phyloP scores from a whole-genome alignment of 2,797 vertebrate species.

The Buphagus erythrorhynchus region DNA sequence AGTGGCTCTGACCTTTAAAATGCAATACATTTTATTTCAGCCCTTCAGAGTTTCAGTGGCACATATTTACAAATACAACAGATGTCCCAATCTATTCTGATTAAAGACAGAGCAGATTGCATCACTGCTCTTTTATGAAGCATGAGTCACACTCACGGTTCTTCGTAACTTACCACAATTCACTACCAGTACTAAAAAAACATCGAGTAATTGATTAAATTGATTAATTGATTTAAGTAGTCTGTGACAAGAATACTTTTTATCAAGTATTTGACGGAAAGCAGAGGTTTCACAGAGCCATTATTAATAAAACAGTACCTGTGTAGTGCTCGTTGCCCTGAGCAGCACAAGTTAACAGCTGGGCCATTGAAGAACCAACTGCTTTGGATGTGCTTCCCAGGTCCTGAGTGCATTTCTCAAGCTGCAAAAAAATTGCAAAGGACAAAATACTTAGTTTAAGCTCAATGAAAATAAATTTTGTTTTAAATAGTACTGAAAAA shows the following conservation, averaged over 20 bases:
- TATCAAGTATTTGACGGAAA: neutral
- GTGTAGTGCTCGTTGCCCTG: slow-evolving; percentile 98
- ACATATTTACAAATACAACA: neutral
- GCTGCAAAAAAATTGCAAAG: slow-evolving; percentile 74
- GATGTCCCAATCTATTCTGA: neutral
- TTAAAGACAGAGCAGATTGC: neutral
- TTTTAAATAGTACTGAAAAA: neutral
- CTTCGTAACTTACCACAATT: neutral
- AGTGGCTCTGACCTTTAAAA: neutral
- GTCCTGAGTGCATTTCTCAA: slow-evolving; percentile 98
- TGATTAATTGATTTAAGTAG: neutral
- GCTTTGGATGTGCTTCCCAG: slow-evolving; percentile 97
- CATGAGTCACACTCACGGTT: neutral
- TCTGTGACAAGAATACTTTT: neutral
- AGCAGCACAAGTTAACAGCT: slow-evolving; percentile 94
- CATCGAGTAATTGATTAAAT: neutral
- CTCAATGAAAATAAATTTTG: neutral
- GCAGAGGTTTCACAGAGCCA: neutral
- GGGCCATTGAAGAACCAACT: slow-evolving; percentile 97
- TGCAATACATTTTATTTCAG: neutral
- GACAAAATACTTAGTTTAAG: neutral
- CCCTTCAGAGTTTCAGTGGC: neutral
- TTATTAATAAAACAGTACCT: slow-evolving; percentile 76
- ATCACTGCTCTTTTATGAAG: neutral
- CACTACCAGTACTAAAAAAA: neutral